Evolutionary conservation across 2,888 invertebrate species (phyloP).

Genomic region (Ecdyonurus torrentis): DNA sequence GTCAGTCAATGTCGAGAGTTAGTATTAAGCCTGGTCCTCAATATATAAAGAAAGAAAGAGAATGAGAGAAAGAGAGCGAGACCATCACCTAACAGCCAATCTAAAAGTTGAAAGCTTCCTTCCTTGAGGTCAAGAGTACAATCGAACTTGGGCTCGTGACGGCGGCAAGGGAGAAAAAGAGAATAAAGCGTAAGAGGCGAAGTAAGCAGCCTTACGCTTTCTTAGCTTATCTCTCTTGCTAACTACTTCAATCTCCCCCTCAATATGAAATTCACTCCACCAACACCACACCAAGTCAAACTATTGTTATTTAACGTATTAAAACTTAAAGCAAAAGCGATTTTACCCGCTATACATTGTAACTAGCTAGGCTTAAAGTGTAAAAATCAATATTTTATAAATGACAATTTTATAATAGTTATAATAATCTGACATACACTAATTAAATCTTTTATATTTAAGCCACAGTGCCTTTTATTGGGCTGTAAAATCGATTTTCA

Average conservation of each 20-base stretch:
- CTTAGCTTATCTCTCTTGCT: neutral
- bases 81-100: neutral
- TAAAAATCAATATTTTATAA: too few species aligned
- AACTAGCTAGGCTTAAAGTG: too few species aligned
- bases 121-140: neutral
- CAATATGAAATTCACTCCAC: too few species aligned
- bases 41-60: neutral
- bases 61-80: neutral
- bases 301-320: too few species aligned
- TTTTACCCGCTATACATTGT: too few species aligned
- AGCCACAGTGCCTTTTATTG: neutral
- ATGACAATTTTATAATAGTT: too few species aligned
- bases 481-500: neutral
- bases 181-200: neutral
- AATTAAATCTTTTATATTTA: too few species aligned
- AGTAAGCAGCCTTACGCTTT: neutral
- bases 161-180: neutral
- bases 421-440: too few species aligned
- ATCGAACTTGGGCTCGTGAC: neutral
- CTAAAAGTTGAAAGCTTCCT: neutral
- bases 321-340: too few species aligned
- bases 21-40: neutral
- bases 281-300: too few species aligned
- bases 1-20: neutral
- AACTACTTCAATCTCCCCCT: too few species aligned